These are phyloP conservation scores for Cyrtonyx montezumae DNA, from an alignment of 2,113 vertebrate species.

Conservation along the genomic window DNA sequence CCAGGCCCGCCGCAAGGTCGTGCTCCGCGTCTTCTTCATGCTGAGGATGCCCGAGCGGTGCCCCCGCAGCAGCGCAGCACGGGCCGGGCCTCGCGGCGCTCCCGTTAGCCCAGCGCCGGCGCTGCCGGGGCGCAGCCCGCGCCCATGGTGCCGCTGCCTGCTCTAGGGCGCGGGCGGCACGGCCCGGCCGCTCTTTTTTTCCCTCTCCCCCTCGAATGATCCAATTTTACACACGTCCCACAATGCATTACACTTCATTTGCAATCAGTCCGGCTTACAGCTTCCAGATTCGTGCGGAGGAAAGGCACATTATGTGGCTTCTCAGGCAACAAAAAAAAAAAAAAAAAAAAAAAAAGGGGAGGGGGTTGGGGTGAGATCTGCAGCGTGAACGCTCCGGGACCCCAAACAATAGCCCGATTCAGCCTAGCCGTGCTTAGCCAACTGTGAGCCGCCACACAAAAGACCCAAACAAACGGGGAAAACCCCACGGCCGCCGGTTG, in stretches of 20 bases:
- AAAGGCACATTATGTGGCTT: slow-evolving; percentile 89
- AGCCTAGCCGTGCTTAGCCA: slow-evolving; percentile 83
- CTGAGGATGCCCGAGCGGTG: slow-evolving; percentile 85
- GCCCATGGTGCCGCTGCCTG: slow-evolving; percentile 74
- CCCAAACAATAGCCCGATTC: slow-evolving; percentile 91
- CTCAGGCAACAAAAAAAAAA: slow-evolving; percentile 62
- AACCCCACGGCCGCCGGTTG: slow-evolving; percentile 59
- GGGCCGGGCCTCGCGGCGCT: slow-evolving; percentile 54
- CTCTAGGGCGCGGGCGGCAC: slow-evolving; percentile 74
- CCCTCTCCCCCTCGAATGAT: slow-evolving; percentile 74
- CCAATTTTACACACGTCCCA: slow-evolving; percentile 83
- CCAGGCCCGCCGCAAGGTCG: slow-evolving; percentile 95
- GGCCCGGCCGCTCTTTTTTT: slow-evolving; percentile 69
- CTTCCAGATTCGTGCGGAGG: slow-evolving; percentile 92
- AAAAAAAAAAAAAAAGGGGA: slow-evolving; percentile 65
- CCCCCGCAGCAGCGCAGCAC: slow-evolving; percentile 59
- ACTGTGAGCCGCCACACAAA: slow-evolving; percentile 82
- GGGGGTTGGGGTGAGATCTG: slow-evolving; percentile 69
- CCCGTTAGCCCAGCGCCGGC: slow-evolving; percentile 68
- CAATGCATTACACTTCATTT: slow-evolving; percentile 97
- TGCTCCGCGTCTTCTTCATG: slow-evolving; percentile 98
- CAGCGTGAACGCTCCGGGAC: slow-evolving; percentile 81
- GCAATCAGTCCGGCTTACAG: slow-evolving; percentile 88
- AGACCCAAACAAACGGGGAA: slow-evolving; percentile 77
- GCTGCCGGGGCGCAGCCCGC: slow-evolving; percentile 71